Evolutionary conservation across 2,113 vertebrate species (phyloP), one percentile per base, ranked within the genome.

Genomic region (Saguinus midas): DNA sequence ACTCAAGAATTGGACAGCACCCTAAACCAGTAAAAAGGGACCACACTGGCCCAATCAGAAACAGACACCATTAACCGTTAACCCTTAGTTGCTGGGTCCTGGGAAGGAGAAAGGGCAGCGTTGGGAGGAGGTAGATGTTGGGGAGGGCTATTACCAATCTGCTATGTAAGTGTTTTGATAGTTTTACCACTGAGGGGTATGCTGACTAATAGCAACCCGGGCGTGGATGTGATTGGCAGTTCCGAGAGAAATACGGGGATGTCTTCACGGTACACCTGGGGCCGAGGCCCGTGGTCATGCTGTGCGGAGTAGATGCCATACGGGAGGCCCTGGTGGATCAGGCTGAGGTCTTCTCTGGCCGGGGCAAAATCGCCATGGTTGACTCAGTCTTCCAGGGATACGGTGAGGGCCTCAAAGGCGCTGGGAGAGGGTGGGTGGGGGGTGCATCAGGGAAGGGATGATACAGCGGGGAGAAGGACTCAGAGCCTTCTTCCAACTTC

Each of bases 231-330:
- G 66, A 27, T 87, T 82, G 45, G 32, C 95, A 98, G 98, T 6
- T 98, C 14, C 95, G 18, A 80, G 79, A 97, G 21, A 96, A 97
- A 72, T 98, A 98, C 0, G 98, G 98, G 16, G 96, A 98, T 5
- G 95, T 98, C 13, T 98, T 97, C 86, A 98, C 96, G 0, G 23
- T 98, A 20, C 95, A 98, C 93, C 84, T 98, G 83, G 97, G 98
- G 1, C 25, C 57, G 0, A 92, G 52, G n/a, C 98, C 96, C 0
- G 95, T 82, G 29, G 92, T 98, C 84, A 90, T 98, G 50, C 55
- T 98, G 7, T 98, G 96, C 16, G 98, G 98, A 2, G n/a, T 76
- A 25, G 91, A 98, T 1, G n/a, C 97, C 70, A 83, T 98, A 5
- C 91, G 84, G 11, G 98, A 98, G 21, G 97, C 97, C 7, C 96